Percentiles rank a stretch among this genome's conserved stretches.
Conservation (phyloP, 2,888 invertebrate species). For the Sarcophaga subvicina region DNA sequence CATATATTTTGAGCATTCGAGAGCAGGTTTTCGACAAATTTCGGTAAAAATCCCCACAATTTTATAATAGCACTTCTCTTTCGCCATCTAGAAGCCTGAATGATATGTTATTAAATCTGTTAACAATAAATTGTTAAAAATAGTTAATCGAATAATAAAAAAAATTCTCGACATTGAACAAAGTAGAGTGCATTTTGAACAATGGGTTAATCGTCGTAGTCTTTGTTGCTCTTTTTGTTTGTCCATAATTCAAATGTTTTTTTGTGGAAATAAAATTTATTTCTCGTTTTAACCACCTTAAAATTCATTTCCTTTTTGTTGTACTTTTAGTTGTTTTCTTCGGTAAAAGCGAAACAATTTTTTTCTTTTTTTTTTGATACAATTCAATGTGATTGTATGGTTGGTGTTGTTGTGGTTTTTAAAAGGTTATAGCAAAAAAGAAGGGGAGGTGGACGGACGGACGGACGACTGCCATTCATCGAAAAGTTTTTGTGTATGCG, state of each 20-base stretch:
- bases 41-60: too few species aligned
- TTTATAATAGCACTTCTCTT: too few species aligned
- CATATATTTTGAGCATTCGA: too few species aligned
- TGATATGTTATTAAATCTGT: too few species aligned
- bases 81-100: too few species aligned
- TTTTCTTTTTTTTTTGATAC: neutral
- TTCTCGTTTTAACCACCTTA: slow-evolving; percentile 41
- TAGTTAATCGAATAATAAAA: too few species aligned
- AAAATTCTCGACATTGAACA: too few species aligned
- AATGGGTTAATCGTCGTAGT: too few species aligned
- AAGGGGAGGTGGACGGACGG: neutral
- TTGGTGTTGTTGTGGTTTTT: slow-evolving; percentile 27
- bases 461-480: slow-evolving; percentile 23
- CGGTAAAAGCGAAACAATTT: neutral
- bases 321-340: neutral
- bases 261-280: slow-evolving; percentile 31
- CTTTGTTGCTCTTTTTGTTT: too few species aligned
- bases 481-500: slow-evolving; percentile 12
- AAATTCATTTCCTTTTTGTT: slow-evolving; percentile 50
- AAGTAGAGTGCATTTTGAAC: too few species aligned
- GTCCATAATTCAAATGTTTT: slow-evolving; percentile 17
- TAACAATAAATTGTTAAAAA: too few species aligned
- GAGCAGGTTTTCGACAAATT: too few species aligned
- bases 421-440: slow-evolving; percentile 14
- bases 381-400: neutral